Evolutionary conservation across 2,888 invertebrate genomes (phyloP).

Genomic region (Tanypteryx hageni): DNA sequence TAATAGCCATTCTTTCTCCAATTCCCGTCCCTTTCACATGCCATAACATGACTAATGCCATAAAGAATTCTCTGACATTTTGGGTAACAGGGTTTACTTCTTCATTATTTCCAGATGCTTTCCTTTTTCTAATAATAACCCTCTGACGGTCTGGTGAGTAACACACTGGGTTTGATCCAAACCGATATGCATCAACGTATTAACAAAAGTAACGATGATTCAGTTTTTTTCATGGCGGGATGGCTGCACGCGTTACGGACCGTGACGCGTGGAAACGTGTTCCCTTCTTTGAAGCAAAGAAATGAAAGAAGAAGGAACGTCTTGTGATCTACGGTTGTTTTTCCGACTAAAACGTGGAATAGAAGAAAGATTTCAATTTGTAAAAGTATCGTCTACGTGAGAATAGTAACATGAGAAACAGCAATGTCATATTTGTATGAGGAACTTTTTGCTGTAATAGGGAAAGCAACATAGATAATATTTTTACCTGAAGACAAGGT

Average conservation of each 20-base stretch:
- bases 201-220: neutral
- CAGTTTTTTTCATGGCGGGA: neutral
- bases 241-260: neutral
- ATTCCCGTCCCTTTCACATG: neutral
- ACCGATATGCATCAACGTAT: neutral
- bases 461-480: too few species aligned
- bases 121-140: neutral
- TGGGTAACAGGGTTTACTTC: neutral
- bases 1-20: neutral
- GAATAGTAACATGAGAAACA: too few species aligned
- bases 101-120: neutral
- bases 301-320: too few species aligned
- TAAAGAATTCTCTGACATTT: neutral
- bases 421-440: too few species aligned
- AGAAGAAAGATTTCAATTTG: neutral
- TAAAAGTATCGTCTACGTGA: neutral
- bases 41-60: neutral
- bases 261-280: neutral
- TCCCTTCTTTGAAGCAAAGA: too few species aligned
- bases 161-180: constrained; percentile 29
- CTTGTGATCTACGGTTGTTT: neutral
- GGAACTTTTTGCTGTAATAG: too few species aligned
- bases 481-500: too few species aligned
- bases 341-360: neutral
- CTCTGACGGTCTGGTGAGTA: neutral